Conservation (phyloP, 1,140 invertebrate genomes). For the Octopus sinensis region DNA sequence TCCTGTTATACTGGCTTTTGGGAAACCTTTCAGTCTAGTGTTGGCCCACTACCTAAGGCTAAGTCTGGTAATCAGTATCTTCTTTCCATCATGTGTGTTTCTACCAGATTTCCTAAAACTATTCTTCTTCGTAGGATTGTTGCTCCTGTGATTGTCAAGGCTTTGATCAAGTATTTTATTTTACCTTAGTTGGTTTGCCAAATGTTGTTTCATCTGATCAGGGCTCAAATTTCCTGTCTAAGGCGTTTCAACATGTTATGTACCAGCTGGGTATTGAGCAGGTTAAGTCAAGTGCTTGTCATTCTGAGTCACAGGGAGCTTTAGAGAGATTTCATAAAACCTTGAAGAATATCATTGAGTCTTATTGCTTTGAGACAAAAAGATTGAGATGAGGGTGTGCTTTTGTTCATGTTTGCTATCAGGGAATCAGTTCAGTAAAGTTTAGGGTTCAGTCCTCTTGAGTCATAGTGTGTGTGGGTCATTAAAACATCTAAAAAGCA, state of each 20-base stretch:
- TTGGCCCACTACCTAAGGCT: no score
- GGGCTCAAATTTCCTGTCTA: constrained; percentile 20
- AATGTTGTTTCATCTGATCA: constrained; percentile 22
- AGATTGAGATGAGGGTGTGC: no score
- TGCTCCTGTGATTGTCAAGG: no score
- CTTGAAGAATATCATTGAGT: constrained; percentile 4
- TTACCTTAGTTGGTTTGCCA: constrained; percentile 18
- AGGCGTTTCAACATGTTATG: constrained; percentile 18
- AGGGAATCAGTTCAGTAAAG: constrained; percentile 23
- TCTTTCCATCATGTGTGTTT: no score
- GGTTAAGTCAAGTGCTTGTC: constrained; percentile 16
- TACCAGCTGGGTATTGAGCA: constrained; percentile 15
- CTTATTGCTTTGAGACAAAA: constrained; percentile 17
- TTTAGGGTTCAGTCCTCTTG: constrained; percentile 24
- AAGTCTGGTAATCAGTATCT: no score
- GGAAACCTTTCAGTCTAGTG: no score
- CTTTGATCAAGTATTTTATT: no score
- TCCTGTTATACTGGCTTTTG: no score
- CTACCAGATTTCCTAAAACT: no score
- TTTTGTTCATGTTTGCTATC: constrained; percentile 19
- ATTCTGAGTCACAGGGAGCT: constrained; percentile 15
- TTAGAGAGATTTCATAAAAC: constrained; percentile 16
- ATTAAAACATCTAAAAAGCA: constrained; percentile 16
- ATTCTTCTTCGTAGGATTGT: no score
- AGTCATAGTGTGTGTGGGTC: constrained; percentile 22